phyloP scores from a whole-genome alignment of 2,888 invertebrate species.

The Parnassius smintheus region DNA sequence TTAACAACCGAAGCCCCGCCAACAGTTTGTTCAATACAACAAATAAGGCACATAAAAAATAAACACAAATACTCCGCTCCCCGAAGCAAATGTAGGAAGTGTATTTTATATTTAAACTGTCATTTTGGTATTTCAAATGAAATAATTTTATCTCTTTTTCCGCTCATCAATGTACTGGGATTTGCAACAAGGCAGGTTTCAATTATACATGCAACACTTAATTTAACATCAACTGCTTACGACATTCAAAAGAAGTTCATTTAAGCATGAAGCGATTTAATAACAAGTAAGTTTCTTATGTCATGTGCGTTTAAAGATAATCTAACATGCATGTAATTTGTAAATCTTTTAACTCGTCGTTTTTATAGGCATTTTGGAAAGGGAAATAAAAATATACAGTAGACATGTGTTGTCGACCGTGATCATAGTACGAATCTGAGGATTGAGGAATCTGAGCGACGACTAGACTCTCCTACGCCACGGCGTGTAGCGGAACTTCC shows the following conservation, averaged over 20 bases:
- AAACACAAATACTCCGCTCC: constrained; percentile 4
- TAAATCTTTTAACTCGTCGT: constrained; percentile 25
- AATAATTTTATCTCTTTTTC: constrained; percentile 17
- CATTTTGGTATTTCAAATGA: constrained; percentile 13
- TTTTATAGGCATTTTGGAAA: constrained; percentile 35
- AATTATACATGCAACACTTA: constrained; percentile 30
- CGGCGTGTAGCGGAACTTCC: constrained; percentile 68
- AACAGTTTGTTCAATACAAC: constrained; percentile 14
- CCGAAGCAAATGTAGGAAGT: constrained; percentile 24
- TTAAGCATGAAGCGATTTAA: constrained; percentile 31
- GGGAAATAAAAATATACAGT: constrained; percentile 43
- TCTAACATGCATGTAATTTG: constrained; percentile 28
- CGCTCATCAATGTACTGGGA: constrained; percentile 13
- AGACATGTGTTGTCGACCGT: constrained; percentile 48
- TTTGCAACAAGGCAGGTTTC: constrained; percentile 20
- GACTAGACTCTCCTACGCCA: constrained; percentile 38
- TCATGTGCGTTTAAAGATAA: constrained; percentile 28
- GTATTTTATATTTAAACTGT: constrained; percentile 14
- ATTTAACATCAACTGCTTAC: constrained; percentile 27
- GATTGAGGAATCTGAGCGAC: constrained; percentile 46
- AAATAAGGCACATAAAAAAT: constrained; percentile 14
- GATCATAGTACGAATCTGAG: constrained; percentile 48
- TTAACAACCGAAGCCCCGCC: constrained; percentile 20
- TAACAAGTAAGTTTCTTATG: constrained; percentile 28
- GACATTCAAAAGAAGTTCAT: constrained; percentile 29